Percentiles rank a stretch among this genome's conserved stretches.
Evolutionary conservation across 2,797 vertebrate genomes (phyloP).

Genomic region (Loriculus beryllinus): DNA sequence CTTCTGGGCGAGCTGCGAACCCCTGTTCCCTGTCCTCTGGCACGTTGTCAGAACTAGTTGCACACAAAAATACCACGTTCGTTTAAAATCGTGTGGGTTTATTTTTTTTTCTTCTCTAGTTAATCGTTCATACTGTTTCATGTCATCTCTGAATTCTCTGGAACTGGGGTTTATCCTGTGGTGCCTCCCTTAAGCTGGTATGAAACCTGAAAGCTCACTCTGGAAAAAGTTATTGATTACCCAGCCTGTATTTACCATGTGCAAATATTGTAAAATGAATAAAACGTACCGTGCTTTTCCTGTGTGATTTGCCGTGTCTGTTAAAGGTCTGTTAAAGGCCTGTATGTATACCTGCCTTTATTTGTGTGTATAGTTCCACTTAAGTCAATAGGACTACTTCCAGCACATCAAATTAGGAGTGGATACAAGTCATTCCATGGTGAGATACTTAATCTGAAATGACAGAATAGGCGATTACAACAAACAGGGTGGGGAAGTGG

Average conservation of each 20-base stretch:
- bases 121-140: not conserved
- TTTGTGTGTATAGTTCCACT: not conserved
- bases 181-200: not conserved
- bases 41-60: not conserved
- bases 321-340: not conserved
- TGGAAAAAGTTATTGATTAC: not conserved
- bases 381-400: not conserved
- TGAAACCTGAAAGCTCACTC: not conserved
- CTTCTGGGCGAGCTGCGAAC: not conserved
- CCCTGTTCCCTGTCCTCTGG: no score
- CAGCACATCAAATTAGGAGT: not conserved
- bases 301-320: not conserved
- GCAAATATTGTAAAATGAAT: not conserved
- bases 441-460: not conserved
- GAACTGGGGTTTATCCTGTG: not conserved
- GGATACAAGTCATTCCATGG: not conserved
- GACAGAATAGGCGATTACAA: not conserved
- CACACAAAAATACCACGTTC: not conserved
- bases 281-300: not conserved
- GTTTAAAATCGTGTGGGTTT: not conserved
- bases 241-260: not conserved
- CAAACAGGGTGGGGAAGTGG: conserved; percentile 10
- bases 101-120: not conserved
- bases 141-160: not conserved
- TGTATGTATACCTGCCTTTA: not conserved